A percentile compares a stretch with the other conserved stretches of the same genome.
These are phyloP conservation scores for Abramis brama DNA, from an alignment of 2,113 vertebrate species.

Conservation along the genomic window DNA sequence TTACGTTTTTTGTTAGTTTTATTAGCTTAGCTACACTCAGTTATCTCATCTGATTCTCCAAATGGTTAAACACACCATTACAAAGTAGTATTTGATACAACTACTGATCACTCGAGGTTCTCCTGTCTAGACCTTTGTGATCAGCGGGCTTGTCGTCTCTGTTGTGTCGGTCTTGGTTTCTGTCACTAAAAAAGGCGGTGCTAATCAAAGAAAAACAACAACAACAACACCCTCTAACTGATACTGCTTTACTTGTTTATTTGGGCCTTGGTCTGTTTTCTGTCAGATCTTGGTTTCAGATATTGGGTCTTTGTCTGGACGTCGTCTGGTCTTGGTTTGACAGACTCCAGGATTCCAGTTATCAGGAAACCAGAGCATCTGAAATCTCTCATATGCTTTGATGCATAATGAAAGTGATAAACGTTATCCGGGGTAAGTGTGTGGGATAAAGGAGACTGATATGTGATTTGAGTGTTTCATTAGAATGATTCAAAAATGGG, in stretches of 20 bases:
- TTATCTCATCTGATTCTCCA: background rate
- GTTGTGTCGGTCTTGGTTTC: conserved; percentile 22
- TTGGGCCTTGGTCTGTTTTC: conserved; percentile 11
- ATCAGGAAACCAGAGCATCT: conserved; percentile 34
- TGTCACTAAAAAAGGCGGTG: background rate
- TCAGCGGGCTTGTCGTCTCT: conserved; percentile 2
- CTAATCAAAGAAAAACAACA: conserved; percentile 29
- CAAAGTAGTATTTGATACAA: background rate
- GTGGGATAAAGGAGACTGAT: conserved; percentile 24
- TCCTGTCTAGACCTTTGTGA: conserved; percentile 5
- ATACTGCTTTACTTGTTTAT: conserved; percentile 28
- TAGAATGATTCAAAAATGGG: background rate
- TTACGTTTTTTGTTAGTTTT: background rate
- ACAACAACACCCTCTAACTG: conserved; percentile 6
- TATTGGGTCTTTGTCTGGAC: conserved; percentile 23
- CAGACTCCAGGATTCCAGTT: conserved; percentile 33
- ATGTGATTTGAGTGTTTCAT: conserved; percentile 1
- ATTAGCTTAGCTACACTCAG: background rate
- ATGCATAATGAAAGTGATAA: conserved; percentile 30
- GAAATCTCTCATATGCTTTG: conserved; percentile 14
- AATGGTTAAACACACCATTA: background rate
- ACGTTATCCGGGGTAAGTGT: conserved; percentile 10
- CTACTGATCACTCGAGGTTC: background rate
- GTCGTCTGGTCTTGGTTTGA: conserved; percentile 35
- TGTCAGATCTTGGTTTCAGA: conserved; percentile 32